Base-by-base conservation (phyloP, 2,888 invertebrate species). In the Protonemura montana region DNA sequence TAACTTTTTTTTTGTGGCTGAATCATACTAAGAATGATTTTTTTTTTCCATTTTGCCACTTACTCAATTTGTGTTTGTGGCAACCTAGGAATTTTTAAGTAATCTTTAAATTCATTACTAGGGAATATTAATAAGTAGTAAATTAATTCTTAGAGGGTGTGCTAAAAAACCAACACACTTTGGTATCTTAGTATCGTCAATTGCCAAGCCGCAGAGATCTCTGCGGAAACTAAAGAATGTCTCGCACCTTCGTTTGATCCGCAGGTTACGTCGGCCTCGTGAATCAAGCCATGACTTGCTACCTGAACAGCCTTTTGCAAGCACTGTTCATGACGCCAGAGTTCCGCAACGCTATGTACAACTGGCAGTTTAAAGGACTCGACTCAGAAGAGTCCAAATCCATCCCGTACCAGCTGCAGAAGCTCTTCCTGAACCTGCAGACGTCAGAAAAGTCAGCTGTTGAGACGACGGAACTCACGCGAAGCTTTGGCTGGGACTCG, bases 201-300 rank as follows among this genome's bases (percentile, higher is more conserved):
- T n/a, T n/a, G n/a, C n/a, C n/a, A n/a, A n/a, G n/a, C n/a, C n/a
- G n/a, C n/a, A n/a, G n/a, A n/a, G n/a, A n/a, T n/a, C n/a, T n/a
- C n/a, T n/a, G n/a, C n/a, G n/a, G n/a, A n/a, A n/a, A n/a, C n/a
- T n/a, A n/a, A n/a, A n/a, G n/a, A n/a, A n/a, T n/a, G n/a, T n/a
- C n/a, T n/a, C n/a, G n/a, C n/a, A n/a, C 35, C 35, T 35, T 35
- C 10, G 35, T 10, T 41, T 13, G 41, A 88, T 86, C 76, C 42
- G 28, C 89, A 92, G 94, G 92, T 87, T 96, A 95, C 91, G 96
- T 97, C 13, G 97, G 97, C 59, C 92, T 97, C 85, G 96, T 97
- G 10, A 97, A 97, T 91, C 96, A 97, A 91, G 97, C 97, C 0
- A 98, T 97, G 97, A 98, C 97, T 0, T 98, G 98, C 90, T 98